Evolutionary conservation across 2,113 vertebrate genomes (phyloP), one percentile per base, ranked within the genome.

Genomic region (Hydrolagus affinis): DNA sequence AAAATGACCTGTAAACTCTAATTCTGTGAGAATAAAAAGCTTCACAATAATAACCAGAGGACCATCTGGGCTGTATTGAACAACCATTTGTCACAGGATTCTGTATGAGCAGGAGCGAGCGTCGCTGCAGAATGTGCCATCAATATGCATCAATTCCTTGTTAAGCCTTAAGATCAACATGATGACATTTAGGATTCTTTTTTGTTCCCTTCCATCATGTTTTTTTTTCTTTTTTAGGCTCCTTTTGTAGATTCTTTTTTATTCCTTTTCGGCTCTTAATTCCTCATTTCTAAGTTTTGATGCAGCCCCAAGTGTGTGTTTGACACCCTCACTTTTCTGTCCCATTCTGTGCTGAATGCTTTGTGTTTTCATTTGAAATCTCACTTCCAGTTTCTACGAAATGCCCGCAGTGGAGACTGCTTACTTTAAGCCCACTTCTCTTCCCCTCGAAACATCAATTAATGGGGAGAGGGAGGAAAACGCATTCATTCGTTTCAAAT

Each of bases 21-120:
- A 68, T 83, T 83, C 25, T 80, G 78, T 66, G 60, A 19, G 78
- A 83, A 83, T 68, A 83, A 83, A 83, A 83, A 19, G 28, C 78
- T 62, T 83, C 78, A 83, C 78, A 66, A 83, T 83, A 83, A 83
- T 83, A 83, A 83, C 78, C 32, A 17, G 62, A 66, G 62, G 32
- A 83, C 60, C 78, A 83, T 83, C 78, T 66, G 59, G 76, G 15
- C 78, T 83, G 62, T 68, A 83, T 28, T 19, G 78, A 83, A 83
- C 25, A 66, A 30, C 78, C 60, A 83, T 66, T 83, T 83, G 78
- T 32, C 19, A 21, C 60, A 66, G 28, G 17, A 68, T 66, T 83
- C 78, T 83, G 60, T 68, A 66, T 25, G 30, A 66, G 66, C 78
- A 83, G 10, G 57, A 80, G 78, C 17, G 59, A 25, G 56, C 25